Evolutionary conservation across 2,888 invertebrate species (phyloP), one percentile per base, ranked within the genome.

Genomic region (Rotaria macrura): DNA sequence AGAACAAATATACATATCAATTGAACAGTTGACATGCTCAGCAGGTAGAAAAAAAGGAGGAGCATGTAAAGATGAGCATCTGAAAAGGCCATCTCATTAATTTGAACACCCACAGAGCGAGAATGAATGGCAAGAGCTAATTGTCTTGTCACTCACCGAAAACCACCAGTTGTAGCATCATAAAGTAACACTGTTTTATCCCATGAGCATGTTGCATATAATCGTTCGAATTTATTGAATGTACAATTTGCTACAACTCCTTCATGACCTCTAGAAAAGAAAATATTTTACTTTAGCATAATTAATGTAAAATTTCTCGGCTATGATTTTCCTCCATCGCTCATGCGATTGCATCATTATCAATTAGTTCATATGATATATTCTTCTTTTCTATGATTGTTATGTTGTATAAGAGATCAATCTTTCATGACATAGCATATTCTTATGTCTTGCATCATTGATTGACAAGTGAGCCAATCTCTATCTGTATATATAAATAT

Each of bases 141-240:
- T 83, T 57, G 57, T 29, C 43, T 38, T 65, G 43, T 55, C 40
- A 43, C 84, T 85, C 84, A 89, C 89, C 91, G 89, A 88, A 90
- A 91, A 87, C 88, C 88, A 49, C 91, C 91, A 5, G 90, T 90
- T 0, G 90, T 88, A 29, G 91, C 89, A 87, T 91, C 91, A 89
- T 90, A 91, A n/a, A 90, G 87, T 23, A 88, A 87, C 9, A 91
- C 87, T 17, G 88, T 88, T 87, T 90, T 91, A 87, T 91, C 91
- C 90, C 90, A 91, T 10, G 90, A 90, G 20, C 89, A 89, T 17
- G 91, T 91, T 38, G 90, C 91, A 88, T 90, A 88, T 83, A 89
- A 89, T 29, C 89, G 87, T 87, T 90, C 90, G 88, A 90, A 89
- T 85, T 85, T 85, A 4, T 89, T 89, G 29, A 90, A 89, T 85